phyloP scores from a whole-genome alignment of 2,113 vertebrate species.

The Leptobrachium leishanense region DNA sequence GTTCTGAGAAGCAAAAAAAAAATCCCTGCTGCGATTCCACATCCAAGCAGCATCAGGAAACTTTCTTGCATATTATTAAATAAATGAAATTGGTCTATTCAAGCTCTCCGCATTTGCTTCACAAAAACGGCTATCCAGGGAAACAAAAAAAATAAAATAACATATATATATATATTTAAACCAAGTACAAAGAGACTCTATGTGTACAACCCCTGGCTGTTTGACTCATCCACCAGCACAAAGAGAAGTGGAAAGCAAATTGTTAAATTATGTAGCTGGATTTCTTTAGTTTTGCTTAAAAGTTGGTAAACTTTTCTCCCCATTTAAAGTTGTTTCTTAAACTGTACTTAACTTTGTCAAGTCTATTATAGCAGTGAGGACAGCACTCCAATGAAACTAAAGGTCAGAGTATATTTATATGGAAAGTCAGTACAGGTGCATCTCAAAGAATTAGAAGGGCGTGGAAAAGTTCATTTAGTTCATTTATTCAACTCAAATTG shows the following conservation, averaged over 20 bases:
- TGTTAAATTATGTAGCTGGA: slow-evolving; percentile 1
- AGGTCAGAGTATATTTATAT: no score
- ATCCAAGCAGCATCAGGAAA: background rate
- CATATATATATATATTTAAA: background rate
- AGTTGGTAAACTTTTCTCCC: slow-evolving; percentile 3
- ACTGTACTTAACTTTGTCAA: no score
- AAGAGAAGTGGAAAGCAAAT: slow-evolving; percentile 7
- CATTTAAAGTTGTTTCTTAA: background rate
- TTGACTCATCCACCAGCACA: background rate
- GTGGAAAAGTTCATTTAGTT: no score
- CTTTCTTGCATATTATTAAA: slow-evolving; percentile 25
- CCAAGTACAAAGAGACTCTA: slow-evolving; percentile 26
- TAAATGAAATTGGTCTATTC: slow-evolving; percentile 32
- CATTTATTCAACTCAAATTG: no score
- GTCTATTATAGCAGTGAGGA: no score
- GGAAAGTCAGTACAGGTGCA: no score
- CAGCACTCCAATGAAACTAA: no score
- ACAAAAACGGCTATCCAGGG: background rate
- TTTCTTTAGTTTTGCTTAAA: background rate
- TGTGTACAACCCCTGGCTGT: slow-evolving; percentile 24
- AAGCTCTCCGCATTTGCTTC: slow-evolving; percentile 35
- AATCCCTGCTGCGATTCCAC: slow-evolving; percentile 19
- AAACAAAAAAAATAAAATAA: background rate
- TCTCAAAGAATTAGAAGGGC: no score
- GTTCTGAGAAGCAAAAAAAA: background rate